Conservation (phyloP, 2,113 vertebrate species). For the Microtus ochrogaster region DNA sequence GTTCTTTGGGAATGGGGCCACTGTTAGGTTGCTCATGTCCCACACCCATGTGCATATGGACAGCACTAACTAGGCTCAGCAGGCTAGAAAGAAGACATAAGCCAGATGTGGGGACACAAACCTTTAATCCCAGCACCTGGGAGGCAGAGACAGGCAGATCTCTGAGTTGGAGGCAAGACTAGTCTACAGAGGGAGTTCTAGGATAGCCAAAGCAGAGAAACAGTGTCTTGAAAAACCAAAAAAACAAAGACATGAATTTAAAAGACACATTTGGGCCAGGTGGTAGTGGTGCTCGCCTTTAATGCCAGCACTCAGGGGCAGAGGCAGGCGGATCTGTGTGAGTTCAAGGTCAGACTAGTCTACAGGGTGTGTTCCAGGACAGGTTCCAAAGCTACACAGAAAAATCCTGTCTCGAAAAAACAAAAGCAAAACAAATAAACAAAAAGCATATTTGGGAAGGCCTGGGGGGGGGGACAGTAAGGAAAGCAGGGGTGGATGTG, state of each 20-base stretch:
- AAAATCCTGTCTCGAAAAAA: no score
- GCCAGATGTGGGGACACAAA: background rate
- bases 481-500: background rate
- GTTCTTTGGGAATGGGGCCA: background rate
- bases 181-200: no score
- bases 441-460: background rate
- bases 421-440: no score
- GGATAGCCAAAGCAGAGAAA: background rate
- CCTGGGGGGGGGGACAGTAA: background rate
- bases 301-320: no score
- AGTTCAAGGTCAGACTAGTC: no score
- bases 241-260: background rate
- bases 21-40: background rate
- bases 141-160: no score
- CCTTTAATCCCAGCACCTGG: no score
- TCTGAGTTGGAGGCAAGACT: no score
- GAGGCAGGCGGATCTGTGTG: no score
- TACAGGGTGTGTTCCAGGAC: no score
- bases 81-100: background rate
- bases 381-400: no score
- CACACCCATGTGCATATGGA: background rate
- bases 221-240: background rate
- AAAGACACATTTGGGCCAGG: background rate
- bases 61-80: background rate
- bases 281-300: no score